These are phyloP conservation scores for Ceratotherium simum DNA, from an alignment of 2,113 vertebrate genomes.

Conservation along the genomic window DNA sequence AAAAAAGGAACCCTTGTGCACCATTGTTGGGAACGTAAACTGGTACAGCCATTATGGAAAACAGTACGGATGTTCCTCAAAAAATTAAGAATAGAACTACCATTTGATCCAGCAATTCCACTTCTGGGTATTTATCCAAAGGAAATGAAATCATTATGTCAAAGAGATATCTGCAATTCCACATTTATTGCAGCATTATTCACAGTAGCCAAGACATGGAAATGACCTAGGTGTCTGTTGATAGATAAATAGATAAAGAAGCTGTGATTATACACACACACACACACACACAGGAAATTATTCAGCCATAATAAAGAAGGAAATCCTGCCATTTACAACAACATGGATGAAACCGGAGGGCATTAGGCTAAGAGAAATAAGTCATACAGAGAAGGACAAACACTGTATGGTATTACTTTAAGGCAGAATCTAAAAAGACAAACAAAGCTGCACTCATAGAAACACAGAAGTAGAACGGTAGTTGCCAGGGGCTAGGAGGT, in stretches of 20 bases:
- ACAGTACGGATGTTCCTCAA: background rate
- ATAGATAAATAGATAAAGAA: background rate
- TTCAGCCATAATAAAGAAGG: background rate
- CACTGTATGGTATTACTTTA: background rate
- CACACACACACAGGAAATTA: background rate
- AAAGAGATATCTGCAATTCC: background rate
- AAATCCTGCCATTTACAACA: background rate
- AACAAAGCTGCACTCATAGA: background rate
- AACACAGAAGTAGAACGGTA: background rate
- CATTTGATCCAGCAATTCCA: background rate
- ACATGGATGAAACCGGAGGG: background rate
- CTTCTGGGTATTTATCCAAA: background rate
- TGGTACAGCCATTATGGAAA: background rate
- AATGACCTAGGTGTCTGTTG: background rate
- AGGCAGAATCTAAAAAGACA: background rate
- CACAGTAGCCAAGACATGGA: background rate
- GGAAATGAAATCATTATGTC: background rate
- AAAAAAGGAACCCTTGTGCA: background rate
- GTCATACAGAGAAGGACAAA: background rate
- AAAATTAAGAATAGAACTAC: slow-evolving; percentile 5
- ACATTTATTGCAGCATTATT: background rate
- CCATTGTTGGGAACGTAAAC: background rate
- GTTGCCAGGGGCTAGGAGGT: background rate
- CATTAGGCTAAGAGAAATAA: background rate
- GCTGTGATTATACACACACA: background rate